These are phyloP conservation scores for Agrenia bidenticulata DNA, from an alignment of 2,888 invertebrate species.

Conservation along the genomic window DNA sequence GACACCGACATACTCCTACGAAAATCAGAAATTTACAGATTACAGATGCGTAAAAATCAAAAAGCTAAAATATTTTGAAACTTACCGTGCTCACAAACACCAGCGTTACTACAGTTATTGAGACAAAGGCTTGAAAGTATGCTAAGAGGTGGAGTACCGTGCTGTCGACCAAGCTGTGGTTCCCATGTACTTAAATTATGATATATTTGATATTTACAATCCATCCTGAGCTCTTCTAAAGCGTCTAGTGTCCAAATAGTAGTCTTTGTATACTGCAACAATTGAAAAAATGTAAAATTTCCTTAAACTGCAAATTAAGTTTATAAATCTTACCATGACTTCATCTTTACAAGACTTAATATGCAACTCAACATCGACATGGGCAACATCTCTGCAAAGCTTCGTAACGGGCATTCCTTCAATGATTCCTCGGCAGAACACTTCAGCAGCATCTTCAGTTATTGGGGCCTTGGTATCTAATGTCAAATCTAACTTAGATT, in stretches of 20 bases:
- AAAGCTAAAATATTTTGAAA: neutral
- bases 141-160: conserved; percentile 49
- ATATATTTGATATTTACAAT: conserved; percentile 53
- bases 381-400: conserved; percentile 49
- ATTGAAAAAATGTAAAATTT: conserved; percentile 3
- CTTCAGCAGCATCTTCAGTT: conserved; percentile 50
- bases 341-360: conserved; percentile 48
- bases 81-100: conserved; percentile 48
- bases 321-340: conserved; percentile 42
- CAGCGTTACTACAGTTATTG: conserved; percentile 48
- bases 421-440: conserved; percentile 50
- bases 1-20: conserved; percentile 47
- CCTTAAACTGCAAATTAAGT: neutral
- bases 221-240: conserved; percentile 52
- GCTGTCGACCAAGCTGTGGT: conserved; percentile 50
- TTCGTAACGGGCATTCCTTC: conserved; percentile 51
- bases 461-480: conserved; percentile 38
- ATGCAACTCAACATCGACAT: conserved; percentile 48
- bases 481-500: conserved; percentile 23
- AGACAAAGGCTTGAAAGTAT: conserved; percentile 51
- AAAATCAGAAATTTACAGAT: conserved; percentile 8
- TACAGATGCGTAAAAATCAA: neutral
- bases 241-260: conserved; percentile 50
- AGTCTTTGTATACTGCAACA: conserved; percentile 49
- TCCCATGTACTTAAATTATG: conserved; percentile 54